Percentiles rank a stretch among this genome's conserved stretches.
Evolutionary conservation across 2,113 vertebrate species (phyloP).

Genomic region (Peromyscus polionotus): DNA sequence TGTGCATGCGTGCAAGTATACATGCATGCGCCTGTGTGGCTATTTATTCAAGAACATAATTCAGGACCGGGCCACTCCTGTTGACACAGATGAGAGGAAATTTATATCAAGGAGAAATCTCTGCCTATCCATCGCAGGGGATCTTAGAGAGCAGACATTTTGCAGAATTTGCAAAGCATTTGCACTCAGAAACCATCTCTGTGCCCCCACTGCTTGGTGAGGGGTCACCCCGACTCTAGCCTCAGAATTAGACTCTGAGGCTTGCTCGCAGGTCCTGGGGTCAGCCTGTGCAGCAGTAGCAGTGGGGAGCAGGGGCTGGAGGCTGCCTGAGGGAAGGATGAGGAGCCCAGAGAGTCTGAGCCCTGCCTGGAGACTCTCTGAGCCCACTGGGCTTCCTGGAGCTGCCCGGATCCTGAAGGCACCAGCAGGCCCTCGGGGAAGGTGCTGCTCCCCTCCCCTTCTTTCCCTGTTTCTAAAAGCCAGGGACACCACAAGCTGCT

Average conservation of each 20-base stretch:
- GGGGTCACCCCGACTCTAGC: not conserved
- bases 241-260: constrained; percentile 38
- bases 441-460: not conserved
- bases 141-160: constrained; percentile 55
- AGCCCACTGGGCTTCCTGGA: not conserved
- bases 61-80: constrained; percentile 8
- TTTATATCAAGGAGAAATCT: constrained; percentile 73
- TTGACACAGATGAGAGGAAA: constrained; percentile 77
- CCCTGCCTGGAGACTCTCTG: not conserved
- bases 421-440: not conserved
- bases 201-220: not conserved
- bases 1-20: not conserved
- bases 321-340: not conserved
- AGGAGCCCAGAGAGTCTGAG: not conserved
- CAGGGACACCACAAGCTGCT: not conserved
- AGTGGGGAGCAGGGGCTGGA: not conserved
- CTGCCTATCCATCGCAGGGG: constrained; percentile 9
- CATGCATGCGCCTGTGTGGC: not conserved
- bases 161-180: constrained; percentile 62
- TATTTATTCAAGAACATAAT: constrained; percentile 70
- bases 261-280: constrained; percentile 3
- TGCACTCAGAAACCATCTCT: constrained; percentile 44
- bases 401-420: not conserved
- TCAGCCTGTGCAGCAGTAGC: not conserved
- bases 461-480: not conserved